A percentile compares a stretch with the other conserved stretches of the same genome.
Conservation (phyloP, 2,888 invertebrate species). For the Fragum sueziense region DNA sequence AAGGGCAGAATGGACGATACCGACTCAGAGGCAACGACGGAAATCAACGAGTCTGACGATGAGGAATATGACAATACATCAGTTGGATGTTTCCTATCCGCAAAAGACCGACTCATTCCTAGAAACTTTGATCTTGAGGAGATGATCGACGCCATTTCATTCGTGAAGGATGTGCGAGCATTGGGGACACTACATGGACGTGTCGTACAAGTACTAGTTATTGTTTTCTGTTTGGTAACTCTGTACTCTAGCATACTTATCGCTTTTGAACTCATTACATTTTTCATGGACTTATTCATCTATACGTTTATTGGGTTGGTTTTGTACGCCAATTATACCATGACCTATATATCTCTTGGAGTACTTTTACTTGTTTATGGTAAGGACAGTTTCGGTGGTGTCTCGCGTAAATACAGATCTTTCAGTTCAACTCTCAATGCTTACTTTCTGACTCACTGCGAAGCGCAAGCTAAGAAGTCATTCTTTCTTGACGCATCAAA, state of each 20-base stretch:
- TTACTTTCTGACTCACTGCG: neutral
- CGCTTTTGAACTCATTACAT: neutral
- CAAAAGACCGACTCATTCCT: neutral
- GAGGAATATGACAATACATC: neutral
- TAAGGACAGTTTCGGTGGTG: neutral
- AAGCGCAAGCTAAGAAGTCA: neutral
- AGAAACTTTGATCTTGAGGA: no score
- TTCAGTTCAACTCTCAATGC: neutral
- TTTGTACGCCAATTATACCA: neutral
- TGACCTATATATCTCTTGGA: neutral
- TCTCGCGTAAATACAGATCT: neutral
- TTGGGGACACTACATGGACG: neutral
- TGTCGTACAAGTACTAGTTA: neutral
- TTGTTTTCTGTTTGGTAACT: neutral
- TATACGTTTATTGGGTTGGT: slow-evolving; percentile 7
- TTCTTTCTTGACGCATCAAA: neutral
- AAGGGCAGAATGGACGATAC: neutral
- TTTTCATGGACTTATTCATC: neutral
- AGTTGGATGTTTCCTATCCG: neutral
- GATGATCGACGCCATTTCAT: neutral
- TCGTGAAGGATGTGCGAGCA: neutral
- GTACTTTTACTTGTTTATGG: neutral
- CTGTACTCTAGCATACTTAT: neutral
- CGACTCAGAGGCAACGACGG: neutral
- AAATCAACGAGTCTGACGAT: neutral